Percentiles rank a stretch among this genome's conserved stretches.
Evolutionary conservation across 2,888 invertebrate genomes (phyloP).

Genomic region (Ochropacha duplaris): DNA sequence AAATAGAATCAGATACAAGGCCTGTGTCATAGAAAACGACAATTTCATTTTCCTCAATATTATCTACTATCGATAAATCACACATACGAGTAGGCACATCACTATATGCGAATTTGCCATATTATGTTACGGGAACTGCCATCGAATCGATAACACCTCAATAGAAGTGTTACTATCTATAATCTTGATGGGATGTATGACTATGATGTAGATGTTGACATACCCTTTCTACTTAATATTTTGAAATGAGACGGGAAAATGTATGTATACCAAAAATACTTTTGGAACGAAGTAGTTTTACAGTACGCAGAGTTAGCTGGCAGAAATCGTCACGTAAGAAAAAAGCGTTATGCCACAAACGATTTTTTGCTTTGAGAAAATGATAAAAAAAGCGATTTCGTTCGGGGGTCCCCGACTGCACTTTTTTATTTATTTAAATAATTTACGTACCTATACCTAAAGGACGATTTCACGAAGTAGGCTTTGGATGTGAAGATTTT

Average conservation of each 20-base stretch:
- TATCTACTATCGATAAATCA: slow-evolving; percentile 12
- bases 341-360: no score
- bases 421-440: no score
- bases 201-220: neutral
- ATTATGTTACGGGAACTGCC: neutral
- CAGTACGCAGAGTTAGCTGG: no score
- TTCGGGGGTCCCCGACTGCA: no score
- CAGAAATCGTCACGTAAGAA: no score
- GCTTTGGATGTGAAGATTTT: no score
- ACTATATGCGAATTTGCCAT: slow-evolving; percentile 11
- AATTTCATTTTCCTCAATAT: slow-evolving; percentile 24
- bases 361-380: no score
- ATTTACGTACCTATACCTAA: no score
- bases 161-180: neutral
- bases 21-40: slow-evolving; percentile 13
- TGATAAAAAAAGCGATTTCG: no score
- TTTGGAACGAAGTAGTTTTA: neutral
- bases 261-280: neutral
- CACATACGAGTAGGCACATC: slow-evolving; percentile 18
- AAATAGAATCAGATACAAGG: slow-evolving; percentile 15
- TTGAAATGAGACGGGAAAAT: neutral
- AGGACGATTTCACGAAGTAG: no score
- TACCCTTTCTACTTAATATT: neutral
- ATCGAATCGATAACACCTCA: neutral
- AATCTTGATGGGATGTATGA: no score